Conservation (phyloP, 2,113 vertebrate species). For the Carassius carassius region DNA sequence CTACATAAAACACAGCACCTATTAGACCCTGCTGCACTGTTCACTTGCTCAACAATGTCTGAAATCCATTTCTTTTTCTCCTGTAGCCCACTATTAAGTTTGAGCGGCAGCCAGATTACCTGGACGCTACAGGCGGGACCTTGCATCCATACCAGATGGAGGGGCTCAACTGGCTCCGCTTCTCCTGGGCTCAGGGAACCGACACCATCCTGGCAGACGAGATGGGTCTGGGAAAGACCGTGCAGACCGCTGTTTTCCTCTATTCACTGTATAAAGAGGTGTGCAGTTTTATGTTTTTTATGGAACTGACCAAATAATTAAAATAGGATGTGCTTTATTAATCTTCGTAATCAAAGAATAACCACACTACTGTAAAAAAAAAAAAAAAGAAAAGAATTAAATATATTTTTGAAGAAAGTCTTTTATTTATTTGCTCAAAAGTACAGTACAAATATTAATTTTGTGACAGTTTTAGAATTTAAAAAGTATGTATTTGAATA, state of each 20-base stretch:
- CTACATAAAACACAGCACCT: no score
- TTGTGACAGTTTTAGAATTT: no score
- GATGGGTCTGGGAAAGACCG: constrained; percentile 97
- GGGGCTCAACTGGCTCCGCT: constrained; percentile 96
- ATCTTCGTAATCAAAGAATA: no score
- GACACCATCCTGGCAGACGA: constrained; percentile 97
- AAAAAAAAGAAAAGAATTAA: no score
- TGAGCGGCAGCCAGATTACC: constrained; percentile 91
- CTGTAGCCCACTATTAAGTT: constrained; percentile 95
- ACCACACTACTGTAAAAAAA: no score
- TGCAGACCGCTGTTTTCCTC: constrained; percentile 96
- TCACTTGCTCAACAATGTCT: background rate
- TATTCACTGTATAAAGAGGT: constrained; percentile 98
- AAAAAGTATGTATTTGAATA: no score
- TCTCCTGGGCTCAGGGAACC: constrained; percentile 98
- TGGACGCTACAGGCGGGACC: constrained; percentile 89
- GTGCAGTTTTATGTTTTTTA: background rate
- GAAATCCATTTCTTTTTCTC: background rate
- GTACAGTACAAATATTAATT: no score
- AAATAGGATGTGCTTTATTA: background rate
- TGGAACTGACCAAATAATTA: background rate
- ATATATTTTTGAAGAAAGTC: no score
- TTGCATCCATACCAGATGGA: constrained; percentile 97
- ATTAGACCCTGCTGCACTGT: background rate
- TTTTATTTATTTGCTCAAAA: no score